These are phyloP conservation scores for Athene noctua DNA, from an alignment of 2,113 vertebrate species.

Conservation along the genomic window DNA sequence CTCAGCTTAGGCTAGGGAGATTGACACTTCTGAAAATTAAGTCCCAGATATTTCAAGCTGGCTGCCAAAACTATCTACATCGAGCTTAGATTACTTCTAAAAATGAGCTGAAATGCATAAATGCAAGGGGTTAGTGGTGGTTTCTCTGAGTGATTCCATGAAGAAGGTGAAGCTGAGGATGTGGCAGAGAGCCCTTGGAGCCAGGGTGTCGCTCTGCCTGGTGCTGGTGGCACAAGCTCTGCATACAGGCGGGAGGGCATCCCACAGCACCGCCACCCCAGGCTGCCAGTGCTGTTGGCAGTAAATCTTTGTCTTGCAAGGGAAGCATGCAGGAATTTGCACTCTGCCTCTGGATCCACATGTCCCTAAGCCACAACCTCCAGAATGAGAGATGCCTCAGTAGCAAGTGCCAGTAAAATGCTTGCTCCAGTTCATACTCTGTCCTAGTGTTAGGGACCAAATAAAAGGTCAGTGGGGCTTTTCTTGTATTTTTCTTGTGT, in stretches of 20 bases:
- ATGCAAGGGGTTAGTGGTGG: neutral
- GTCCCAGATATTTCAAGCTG: neutral
- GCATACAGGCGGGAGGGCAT: rapidly evolving
- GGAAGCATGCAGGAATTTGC: neutral
- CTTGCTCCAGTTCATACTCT: neutral
- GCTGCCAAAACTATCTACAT: neutral
- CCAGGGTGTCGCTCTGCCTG: neutral
- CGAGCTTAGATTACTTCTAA: neutral
- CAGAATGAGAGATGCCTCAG: neutral
- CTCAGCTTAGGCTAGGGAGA: neutral
- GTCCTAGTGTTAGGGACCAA: neutral
- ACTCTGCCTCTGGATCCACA: neutral
- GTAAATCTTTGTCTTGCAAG: neutral
- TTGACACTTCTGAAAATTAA: constrained; percentile 25
- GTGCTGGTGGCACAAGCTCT: neutral
- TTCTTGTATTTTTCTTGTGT: neutral
- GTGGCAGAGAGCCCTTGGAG: rapidly evolving
- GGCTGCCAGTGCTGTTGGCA: neutral
- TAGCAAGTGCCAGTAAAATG: neutral
- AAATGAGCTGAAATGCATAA: neutral
- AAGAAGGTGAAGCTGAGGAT: neutral
- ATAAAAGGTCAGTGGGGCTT: neutral
- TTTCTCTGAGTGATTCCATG: neutral
- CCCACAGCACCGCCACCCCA: neutral
- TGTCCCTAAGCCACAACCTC: neutral